Evolutionary conservation across 2,888 invertebrate genomes (phyloP), one percentile per base, ranked within the genome.

Genomic region (Caenorhabditis afra): DNA sequence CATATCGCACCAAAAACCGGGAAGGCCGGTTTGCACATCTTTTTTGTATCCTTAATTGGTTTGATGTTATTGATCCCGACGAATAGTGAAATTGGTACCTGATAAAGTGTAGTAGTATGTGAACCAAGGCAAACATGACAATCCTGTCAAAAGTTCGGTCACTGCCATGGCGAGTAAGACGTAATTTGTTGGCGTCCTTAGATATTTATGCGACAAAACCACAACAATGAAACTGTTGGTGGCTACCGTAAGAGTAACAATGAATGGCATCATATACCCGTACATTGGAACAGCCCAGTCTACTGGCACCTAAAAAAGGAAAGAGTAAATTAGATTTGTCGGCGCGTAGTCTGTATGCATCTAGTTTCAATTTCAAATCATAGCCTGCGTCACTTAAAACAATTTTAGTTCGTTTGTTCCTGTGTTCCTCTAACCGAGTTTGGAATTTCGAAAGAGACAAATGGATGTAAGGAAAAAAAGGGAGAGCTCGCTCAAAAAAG

Each of bases 1-100:
- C 29, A 88, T 93, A 10, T 73, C 65, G 73, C 90, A 90, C 90
- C 89, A 90, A 58, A 88, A 83, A n/a, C 81, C 37, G 0, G 88
- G 87, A 3, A 89, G 75, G 8, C 89, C 89, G 23, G 76, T 70
- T 35, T 76, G 55, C 12, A 75, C 64, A 58, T 88, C 89, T 8
- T 68, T 76, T 65, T 81, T 64, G 66, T 87, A 86, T 14, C 88
- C 87, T 88, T 35, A 29, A 59, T 12, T 0, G 12, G 20, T 35
- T 65, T 39, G 12, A 20, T 35, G 50, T 52, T 2, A 22, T 14
- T n/a, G n/a, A n/a, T n/a, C n/a, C n/a, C n/a, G n/a, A n/a, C n/a
- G n/a, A n/a, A n/a, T n/a, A n/a, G n/a, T n/a, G n/a, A n/a, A n/a
- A n/a, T n/a, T n/a, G n/a, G 20, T 57, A 85, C 88, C 89, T 53